A percentile compares a stretch with the other conserved stretches of the same genome.
phyloP scores from a whole-genome alignment of 23 tunicate species.

The Corella eumyota region DNA sequence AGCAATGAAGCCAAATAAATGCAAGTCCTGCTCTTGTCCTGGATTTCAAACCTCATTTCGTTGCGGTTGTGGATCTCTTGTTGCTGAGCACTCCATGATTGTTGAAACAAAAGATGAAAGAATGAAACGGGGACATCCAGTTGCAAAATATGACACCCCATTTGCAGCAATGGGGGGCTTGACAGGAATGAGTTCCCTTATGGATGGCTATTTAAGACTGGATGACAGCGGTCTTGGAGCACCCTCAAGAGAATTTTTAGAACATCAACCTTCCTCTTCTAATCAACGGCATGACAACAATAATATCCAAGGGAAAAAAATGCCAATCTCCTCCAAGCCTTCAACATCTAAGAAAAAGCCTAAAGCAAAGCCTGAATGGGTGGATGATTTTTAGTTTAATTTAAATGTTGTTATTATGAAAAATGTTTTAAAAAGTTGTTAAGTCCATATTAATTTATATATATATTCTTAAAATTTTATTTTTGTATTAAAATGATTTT shows the following conservation, averaged over 20 bases:
- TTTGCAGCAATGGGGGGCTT: slow-evolving; percentile 95
- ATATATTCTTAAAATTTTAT: too few species aligned
- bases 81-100: slow-evolving; percentile 18
- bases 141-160: slow-evolving; percentile 60
- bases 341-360: neutral
- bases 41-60: slow-evolving; percentile 58
- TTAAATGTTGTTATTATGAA: too few species aligned
- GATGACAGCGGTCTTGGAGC: slow-evolving; percentile 94
- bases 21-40: slow-evolving; percentile 31
- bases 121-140: slow-evolving; percentile 81
- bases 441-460: too few species aligned
- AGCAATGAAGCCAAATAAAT: slow-evolving; percentile 12
- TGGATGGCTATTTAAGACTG: slow-evolving; percentile 86
- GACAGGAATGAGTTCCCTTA: slow-evolving; percentile 78
- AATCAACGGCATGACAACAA: slow-evolving; percentile 5
- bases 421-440: too few species aligned
- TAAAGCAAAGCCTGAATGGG: slow-evolving; percentile 1
- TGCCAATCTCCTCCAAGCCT: neutral
- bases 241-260: slow-evolving; percentile 37
- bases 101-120: slow-evolving; percentile 81
- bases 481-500: too few species aligned
- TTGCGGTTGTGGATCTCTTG: slow-evolving; percentile 76
- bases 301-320: too few species aligned
- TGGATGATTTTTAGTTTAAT: too few species aligned
- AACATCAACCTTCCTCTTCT: slow-evolving; percentile 40